phyloP scores from a whole-genome alignment of 2,888 invertebrate species.

The Philonicus albiceps region DNA sequence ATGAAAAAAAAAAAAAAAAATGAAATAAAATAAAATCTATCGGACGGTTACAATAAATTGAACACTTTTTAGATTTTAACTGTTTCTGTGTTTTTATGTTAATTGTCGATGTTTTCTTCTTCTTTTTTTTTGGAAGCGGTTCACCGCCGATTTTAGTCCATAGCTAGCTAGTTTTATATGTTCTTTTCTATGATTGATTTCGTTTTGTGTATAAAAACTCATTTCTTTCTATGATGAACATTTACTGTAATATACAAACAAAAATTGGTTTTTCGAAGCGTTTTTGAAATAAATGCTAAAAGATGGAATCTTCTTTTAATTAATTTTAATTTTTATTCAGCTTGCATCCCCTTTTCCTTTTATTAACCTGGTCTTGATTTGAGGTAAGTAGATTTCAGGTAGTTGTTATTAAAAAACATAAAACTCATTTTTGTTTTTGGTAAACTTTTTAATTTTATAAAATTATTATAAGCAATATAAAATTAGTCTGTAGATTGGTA shows the following conservation, averaged over 20 bases:
- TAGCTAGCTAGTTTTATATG: conserved; percentile 30
- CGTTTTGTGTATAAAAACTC: conserved; percentile 3
- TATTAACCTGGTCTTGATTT: not conserved
- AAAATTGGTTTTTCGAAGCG: conserved; percentile 28
- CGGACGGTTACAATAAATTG: conserved; percentile 34
- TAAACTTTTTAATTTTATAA: no score
- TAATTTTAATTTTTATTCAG: not conserved
- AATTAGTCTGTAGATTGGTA: no score
- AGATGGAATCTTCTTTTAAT: conserved; percentile 2
- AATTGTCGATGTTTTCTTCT: conserved; percentile 20
- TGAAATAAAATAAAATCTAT: not conserved
- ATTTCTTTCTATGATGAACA: conserved; percentile 1
- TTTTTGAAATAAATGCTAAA: conserved; percentile 37
- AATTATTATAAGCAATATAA: no score
- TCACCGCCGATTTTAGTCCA: not conserved
- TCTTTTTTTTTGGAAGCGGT: not conserved
- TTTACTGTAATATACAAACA: conserved; percentile 8
- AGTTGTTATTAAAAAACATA: no score
- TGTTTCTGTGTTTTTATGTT: conserved; percentile 29
- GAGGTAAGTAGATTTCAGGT: not conserved
- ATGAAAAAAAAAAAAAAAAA: not conserved
- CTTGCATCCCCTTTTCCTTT: not conserved
- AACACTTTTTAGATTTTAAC: conserved; percentile 23
- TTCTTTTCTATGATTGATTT: not conserved
- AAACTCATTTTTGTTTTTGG: no score